These are phyloP conservation scores for Gadus chalcogrammus DNA, from an alignment of 2,113 vertebrate species.

Conservation along the genomic window DNA sequence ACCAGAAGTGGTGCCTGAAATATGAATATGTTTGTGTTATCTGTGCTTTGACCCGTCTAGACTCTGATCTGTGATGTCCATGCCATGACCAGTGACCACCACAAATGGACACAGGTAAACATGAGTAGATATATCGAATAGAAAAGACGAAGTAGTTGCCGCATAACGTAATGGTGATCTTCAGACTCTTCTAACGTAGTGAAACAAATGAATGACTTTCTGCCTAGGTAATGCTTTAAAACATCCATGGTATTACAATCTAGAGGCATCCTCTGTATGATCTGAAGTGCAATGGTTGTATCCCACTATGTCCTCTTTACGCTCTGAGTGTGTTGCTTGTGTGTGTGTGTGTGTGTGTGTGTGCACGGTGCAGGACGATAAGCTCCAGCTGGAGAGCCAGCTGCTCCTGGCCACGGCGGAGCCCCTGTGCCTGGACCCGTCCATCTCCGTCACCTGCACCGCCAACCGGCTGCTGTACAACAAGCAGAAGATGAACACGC, in stretches of 20 bases:
- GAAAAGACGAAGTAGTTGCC: too few species aligned
- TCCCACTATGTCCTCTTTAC: too few species aligned
- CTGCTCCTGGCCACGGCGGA: slow-evolving; percentile 95
- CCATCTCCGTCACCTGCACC: slow-evolving; percentile 92
- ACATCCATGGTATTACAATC: too few species aligned
- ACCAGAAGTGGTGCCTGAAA: too few species aligned
- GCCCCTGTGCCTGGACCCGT: slow-evolving; percentile 97
- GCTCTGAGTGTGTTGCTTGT: slow-evolving; percentile 1
- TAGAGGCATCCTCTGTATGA: too few species aligned
- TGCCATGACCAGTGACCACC: slow-evolving; percentile 97
- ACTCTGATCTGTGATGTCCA: slow-evolving; percentile 98
- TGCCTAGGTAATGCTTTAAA: too few species aligned
- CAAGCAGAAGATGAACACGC: slow-evolving; percentile 97
- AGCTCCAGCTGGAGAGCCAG: slow-evolving; percentile 94
- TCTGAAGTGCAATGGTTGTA: too few species aligned
- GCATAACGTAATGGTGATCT: too few species aligned
- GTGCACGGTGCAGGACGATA: slow-evolving; percentile 83
- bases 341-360: background rate
- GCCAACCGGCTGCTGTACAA: slow-evolving; percentile 94
- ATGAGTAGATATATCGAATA: too few species aligned
- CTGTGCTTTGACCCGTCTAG: slow-evolving; percentile 61
- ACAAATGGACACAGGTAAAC: slow-evolving; percentile 97
- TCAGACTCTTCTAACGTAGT: too few species aligned
- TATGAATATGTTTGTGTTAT: background rate
- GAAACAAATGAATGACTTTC: too few species aligned